A percentile compares a stretch with the other conserved stretches of the same genome.
Evolutionary conservation across 2,113 vertebrate genomes (phyloP).

Genomic region (Oplegnathus fasciatus): DNA sequence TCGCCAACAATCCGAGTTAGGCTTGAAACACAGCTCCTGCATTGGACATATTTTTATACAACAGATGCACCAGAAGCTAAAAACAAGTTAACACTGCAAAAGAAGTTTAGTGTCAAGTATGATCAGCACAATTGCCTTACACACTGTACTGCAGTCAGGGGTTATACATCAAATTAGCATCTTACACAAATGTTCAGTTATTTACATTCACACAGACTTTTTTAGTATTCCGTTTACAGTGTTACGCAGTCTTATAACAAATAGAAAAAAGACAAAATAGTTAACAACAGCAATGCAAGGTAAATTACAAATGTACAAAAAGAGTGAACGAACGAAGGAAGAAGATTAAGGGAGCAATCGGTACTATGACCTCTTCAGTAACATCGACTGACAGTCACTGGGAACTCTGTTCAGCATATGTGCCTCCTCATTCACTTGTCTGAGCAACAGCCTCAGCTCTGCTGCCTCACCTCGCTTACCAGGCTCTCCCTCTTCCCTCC

Average conservation of each 20-base stretch:
- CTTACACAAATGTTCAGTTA: constrained; percentile 45
- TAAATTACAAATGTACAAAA: constrained; percentile 18
- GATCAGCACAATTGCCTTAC: constrained; percentile 10
- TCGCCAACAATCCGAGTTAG: constrained; percentile 11
- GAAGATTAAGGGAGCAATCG: constrained; percentile 16
- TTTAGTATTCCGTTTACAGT: constrained; percentile 22
- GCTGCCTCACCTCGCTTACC: neutral
- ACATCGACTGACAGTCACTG: neutral
- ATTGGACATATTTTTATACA: constrained; percentile 22
- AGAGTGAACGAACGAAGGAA: neutral
- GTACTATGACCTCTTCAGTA: neutral
- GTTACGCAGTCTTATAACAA: neutral
- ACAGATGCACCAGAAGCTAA: constrained; percentile 40
- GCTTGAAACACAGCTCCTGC: constrained; percentile 34
- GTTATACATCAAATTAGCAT: constrained; percentile 37
- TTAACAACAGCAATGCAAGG: neutral
- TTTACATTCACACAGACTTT: constrained; percentile 38
- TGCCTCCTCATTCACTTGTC: neutral
- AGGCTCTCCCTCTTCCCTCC: neutral
- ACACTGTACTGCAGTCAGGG: constrained; percentile 20
- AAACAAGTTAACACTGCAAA: constrained; percentile 24
- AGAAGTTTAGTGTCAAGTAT: constrained; percentile 25
- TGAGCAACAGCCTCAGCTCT: neutral
- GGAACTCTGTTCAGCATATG: neutral
- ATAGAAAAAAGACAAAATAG: constrained; percentile 9